Percentiles rank a stretch among this genome's conserved stretches.
These are phyloP conservation scores for Gymnocheta viridis DNA, from an alignment of 2,888 invertebrate species.

Conservation along the genomic window DNA sequence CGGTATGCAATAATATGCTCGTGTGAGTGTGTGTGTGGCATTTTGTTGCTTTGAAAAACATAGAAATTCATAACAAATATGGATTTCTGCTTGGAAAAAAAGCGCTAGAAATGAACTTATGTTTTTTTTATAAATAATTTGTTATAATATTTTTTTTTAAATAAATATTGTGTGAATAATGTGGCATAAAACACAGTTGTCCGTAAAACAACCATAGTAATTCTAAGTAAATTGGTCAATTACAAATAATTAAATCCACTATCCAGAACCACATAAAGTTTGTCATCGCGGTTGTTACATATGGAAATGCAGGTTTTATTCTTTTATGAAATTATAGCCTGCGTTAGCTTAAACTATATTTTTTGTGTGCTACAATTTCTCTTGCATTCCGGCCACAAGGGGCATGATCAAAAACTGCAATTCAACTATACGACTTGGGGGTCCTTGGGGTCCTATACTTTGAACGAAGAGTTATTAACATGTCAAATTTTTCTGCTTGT, in stretches of 20 bases:
- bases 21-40: constrained; percentile 40
- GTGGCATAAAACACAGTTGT: neutral
- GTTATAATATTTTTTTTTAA: too few relatives aligned
- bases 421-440: too few relatives aligned
- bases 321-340: too few relatives aligned
- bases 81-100: neutral
- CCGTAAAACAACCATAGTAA: neutral
- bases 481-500: too few relatives aligned
- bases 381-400: too few relatives aligned
- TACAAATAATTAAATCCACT: neutral
- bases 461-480: too few relatives aligned
- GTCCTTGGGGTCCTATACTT: too few relatives aligned
- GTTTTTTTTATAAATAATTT: constrained; percentile 10
- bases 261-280: too few relatives aligned
- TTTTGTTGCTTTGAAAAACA: constrained; percentile 43
- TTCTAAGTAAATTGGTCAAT: constrained; percentile 21
- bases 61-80: constrained; percentile 51
- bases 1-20: constrained; percentile 8
- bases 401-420: too few relatives aligned
- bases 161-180: constrained; percentile 15
- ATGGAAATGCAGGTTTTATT: neutral
- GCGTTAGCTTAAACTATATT: too few relatives aligned
- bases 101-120: neutral
- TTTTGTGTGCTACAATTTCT: too few relatives aligned
- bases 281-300: neutral